Base-by-base conservation (phyloP, 2,888 invertebrate species). In the Perithous albicinctus region DNA sequence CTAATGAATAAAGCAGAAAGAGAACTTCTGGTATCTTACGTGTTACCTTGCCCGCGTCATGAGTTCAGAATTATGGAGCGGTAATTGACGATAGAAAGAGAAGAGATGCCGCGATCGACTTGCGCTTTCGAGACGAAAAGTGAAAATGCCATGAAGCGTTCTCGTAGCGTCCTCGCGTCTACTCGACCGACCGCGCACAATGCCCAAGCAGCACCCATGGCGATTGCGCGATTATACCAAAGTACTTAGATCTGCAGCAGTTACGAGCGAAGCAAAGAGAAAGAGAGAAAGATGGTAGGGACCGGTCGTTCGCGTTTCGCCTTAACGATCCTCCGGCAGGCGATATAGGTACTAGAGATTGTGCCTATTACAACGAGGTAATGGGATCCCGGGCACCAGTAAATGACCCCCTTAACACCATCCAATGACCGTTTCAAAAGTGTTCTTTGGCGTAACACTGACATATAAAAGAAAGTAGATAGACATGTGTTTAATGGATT, bases 281-380 rank as follows among this genome's bases (percentile, higher is more conserved):
- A 18, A 23, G 35, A 73, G 43, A 32, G 15, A 76, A 70, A 64
- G 63, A 76, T 38, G 59, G 29, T n/a, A 26, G n/a, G 54, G 54
- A 56, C 66, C 61, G 72, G 54, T 61, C 48, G 66, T 56, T 72
- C 32, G 64, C 23, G 41, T 20, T 66, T 67, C 48, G 66, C 51
- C 76, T 70, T 72, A 43, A 56, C 41, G 66, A 80, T 56, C 15
- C 29, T n/a, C 29, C 54, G 10, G 54, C 26, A 29, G 54, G 15
- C 54, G n/a, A 29, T 29, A 7, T 29, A n/a, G n/a, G n/a, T n/a
- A 29, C 29, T 5, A 29, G 54, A 26, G 54, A 56, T 56, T 15
- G 54, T 56, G 26, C 54, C 54, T 56, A 7, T 15, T 54, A n/a
- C n/a, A n/a, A 26, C 26, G 54, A 29, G 54, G 6, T 29, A 56